A percentile compares a stretch with the other conserved stretches of the same genome.
Evolutionary conservation across 92 coral and sea anemone genomes (phyloP).

Genomic region (Montipora capitata): DNA sequence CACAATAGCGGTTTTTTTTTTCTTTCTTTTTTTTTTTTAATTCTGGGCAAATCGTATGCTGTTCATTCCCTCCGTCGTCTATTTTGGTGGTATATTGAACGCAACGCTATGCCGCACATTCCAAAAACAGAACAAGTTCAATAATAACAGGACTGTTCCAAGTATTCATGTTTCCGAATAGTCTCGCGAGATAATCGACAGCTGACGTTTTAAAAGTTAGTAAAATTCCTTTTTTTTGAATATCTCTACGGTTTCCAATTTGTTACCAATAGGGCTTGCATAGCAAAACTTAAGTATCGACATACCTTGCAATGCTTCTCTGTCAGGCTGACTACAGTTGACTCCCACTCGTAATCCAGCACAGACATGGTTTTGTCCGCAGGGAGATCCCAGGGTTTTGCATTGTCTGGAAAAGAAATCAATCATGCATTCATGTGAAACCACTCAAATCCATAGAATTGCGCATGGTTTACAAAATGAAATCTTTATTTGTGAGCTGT

Average conservation of each 20-base stretch:
- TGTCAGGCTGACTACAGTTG: constrained; percentile 54
- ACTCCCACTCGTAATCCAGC: constrained; percentile 59
- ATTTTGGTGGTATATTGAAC: background rate
- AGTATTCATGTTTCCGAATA: no score
- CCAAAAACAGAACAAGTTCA: background rate
- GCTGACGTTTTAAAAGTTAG: no score
- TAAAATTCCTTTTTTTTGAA: no score
- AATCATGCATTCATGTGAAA: no score
- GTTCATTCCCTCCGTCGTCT: no score
- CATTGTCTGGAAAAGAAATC: background rate
- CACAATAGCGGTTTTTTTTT: background rate
- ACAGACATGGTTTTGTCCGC: constrained; percentile 53
- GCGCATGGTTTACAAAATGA: no score
- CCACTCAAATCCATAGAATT: no score
- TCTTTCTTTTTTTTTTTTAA: background rate
- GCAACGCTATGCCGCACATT: background rate
- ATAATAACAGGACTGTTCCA: background rate
- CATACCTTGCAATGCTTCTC: constrained; percentile 29
- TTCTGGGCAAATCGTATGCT: no score
- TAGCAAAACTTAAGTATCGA: background rate
- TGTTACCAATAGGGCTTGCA: background rate
- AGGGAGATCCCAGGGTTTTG: constrained; percentile 12
- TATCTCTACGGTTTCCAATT: no score
- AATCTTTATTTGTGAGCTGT: background rate
- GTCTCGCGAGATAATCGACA: no score